Conservation (phyloP, 2,113 vertebrate genomes). For the Coptodon bakossiorum region DNA sequence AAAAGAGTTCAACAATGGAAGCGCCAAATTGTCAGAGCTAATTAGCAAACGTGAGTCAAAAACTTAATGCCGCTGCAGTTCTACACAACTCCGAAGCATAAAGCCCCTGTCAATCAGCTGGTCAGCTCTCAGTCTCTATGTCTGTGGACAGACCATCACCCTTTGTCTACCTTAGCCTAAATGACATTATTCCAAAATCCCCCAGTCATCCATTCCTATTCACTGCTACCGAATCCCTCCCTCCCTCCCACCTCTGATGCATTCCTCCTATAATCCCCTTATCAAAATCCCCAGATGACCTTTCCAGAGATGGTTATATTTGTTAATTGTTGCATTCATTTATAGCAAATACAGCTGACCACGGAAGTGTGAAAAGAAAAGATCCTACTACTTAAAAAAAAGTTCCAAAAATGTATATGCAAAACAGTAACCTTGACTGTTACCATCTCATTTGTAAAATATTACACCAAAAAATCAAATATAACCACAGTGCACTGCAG, state of each 20-base stretch:
- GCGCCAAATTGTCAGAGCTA: neutral
- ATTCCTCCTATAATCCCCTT: conserved; percentile 65
- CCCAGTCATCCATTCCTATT: conserved; percentile 63
- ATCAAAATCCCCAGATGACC: conserved; percentile 61
- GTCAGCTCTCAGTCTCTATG: conserved; percentile 5
- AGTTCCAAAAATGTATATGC: neutral
- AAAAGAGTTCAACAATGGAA: neutral
- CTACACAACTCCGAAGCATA: conserved; percentile 11
- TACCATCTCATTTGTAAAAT: neutral
- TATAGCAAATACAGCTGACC: neutral
- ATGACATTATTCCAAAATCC: conserved; percentile 63
- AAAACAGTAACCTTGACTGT: neutral
- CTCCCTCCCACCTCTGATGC: conserved; percentile 45
- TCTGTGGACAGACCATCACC: conserved; percentile 32
- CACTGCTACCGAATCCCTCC: conserved; percentile 38
- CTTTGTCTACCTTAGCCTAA: conserved; percentile 54
- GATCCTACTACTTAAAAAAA: neutral
- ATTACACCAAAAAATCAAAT: neutral
- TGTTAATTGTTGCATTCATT: conserved; percentile 40
- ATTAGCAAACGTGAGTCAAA: neutral
- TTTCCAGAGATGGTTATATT: conserved; percentile 40
- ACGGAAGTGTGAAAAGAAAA: neutral
- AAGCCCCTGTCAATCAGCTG: conserved; percentile 30
- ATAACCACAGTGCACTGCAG: neutral
- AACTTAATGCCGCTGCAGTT: neutral